Conservation (phyloP, 2,113 vertebrate species). For the Cephalopholis sonnerati region DNA sequence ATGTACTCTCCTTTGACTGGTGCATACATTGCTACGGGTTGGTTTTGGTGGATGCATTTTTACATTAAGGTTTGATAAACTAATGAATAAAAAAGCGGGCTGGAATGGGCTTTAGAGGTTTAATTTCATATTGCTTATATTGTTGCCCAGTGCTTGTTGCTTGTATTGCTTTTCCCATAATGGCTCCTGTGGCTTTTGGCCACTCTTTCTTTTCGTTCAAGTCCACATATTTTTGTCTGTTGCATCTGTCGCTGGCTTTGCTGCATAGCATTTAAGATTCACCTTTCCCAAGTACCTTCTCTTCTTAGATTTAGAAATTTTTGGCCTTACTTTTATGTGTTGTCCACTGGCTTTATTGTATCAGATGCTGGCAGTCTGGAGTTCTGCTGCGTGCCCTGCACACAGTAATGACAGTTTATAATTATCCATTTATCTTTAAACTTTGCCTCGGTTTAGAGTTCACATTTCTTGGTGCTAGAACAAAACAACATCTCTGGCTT, state of each 20-base stretch:
- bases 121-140: neutral
- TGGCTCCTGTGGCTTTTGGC: slow-evolving; percentile 56
- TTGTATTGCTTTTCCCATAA: slow-evolving; percentile 52
- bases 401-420: slow-evolving; percentile 24
- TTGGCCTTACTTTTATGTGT: slow-evolving; percentile 9
- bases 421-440: slow-evolving; percentile 32
- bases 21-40: slow-evolving; percentile 53
- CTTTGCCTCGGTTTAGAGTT: slow-evolving; percentile 3
- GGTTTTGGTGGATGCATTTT: slow-evolving; percentile 77
- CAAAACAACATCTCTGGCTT: slow-evolving; percentile 6
- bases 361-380: neutral
- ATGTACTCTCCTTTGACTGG: slow-evolving; percentile 57
- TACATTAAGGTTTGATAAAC: slow-evolving; percentile 22
- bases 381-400: slow-evolving; percentile 9
- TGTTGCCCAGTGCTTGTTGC: slow-evolving; percentile 59
- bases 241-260: slow-evolving; percentile 60
- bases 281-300: slow-evolving; percentile 16
- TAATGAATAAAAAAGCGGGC: neutral
- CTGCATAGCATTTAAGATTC: slow-evolving; percentile 42
- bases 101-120: slow-evolving; percentile 27
- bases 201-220: slow-evolving; percentile 52
- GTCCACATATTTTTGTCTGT: slow-evolving; percentile 58
- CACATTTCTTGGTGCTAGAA: slow-evolving; percentile 7
- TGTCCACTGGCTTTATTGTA: slow-evolving; percentile 28
- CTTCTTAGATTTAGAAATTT: slow-evolving; percentile 1